phyloP scores from a whole-genome alignment of 2,888 invertebrate genomes.

The Anthophora plumipes region DNA sequence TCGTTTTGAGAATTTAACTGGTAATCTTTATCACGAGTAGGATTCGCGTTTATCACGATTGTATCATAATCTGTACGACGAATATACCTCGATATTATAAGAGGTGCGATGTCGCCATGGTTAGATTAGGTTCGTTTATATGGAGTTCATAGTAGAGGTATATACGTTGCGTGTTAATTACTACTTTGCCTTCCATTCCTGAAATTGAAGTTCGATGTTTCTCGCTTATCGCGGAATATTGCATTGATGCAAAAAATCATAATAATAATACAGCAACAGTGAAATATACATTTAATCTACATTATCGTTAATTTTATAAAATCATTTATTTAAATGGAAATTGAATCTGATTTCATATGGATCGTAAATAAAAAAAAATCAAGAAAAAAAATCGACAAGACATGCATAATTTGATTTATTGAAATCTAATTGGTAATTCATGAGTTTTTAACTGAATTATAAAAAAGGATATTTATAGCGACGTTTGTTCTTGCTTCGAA shows the following conservation, averaged over 20 bases:
- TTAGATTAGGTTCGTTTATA: not conserved
- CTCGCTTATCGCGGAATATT: not conserved
- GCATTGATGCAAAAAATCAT: not conserved
- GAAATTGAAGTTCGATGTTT: not conserved
- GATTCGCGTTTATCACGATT: too few species aligned
- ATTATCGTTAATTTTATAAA: too few species aligned
- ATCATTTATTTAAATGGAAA: too few species aligned
- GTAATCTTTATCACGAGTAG: too few species aligned
- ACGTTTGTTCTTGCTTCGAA: not conserved
- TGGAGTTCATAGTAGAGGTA: not conserved
- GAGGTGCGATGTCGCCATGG: too few species aligned
- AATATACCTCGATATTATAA: not conserved
- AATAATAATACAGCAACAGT: not conserved
- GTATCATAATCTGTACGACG: too few species aligned
- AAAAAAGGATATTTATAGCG: not conserved
- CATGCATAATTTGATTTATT: not conserved
- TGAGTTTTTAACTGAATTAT: not conserved
- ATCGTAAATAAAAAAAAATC: too few species aligned
- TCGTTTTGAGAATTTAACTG: too few species aligned
- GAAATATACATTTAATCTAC: not conserved
- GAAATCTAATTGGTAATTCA: too few species aligned
- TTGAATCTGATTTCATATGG: too few species aligned
- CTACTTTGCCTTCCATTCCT: not conserved
- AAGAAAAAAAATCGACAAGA: too few species aligned
- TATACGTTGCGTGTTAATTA: not conserved